Conservation (phyloP, 2,888 invertebrate species). For the Nesidiocoris tenuis region DNA sequence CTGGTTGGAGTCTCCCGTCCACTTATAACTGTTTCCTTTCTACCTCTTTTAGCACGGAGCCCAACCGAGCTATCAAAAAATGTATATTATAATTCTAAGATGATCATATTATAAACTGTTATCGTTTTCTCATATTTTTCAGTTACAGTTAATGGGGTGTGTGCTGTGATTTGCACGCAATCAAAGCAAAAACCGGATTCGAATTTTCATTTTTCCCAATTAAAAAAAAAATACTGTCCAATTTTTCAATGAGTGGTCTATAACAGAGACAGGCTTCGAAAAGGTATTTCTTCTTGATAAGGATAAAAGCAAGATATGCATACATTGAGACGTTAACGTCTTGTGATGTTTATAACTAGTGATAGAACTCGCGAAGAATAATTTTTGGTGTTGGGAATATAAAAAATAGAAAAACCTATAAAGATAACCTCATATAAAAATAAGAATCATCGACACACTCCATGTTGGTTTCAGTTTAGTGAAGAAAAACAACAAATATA, state of each 20-base stretch:
- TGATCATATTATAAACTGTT: constrained; percentile 29
- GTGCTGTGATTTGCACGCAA: not conserved
- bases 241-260: not conserved
- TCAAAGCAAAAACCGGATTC: not conserved
- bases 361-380: not conserved
- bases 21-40: constrained; percentile 47
- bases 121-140: constrained; percentile 33
- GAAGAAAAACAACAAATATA: too few relatives aligned
- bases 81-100: constrained; percentile 15
- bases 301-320: not conserved
- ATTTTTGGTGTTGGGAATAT: not conserved
- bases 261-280: not conserved
- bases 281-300: not conserved
- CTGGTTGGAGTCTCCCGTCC: constrained; percentile 48
- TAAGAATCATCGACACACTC: constrained; percentile 10
- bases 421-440: not conserved
- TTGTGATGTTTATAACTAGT: not conserved
- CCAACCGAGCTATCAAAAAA: constrained; percentile 42
- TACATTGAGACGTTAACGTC: not conserved
- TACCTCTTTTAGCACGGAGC: constrained; percentile 47
- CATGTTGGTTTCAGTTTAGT: constrained; percentile 9
- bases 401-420: not conserved
- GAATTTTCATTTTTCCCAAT: too few relatives aligned
- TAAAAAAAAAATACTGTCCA: too few relatives aligned
- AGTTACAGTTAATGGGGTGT: constrained; percentile 11